Evolutionary conservation across 2,888 invertebrate species (phyloP).

Genomic region (Pollenia griseotomentosa): DNA sequence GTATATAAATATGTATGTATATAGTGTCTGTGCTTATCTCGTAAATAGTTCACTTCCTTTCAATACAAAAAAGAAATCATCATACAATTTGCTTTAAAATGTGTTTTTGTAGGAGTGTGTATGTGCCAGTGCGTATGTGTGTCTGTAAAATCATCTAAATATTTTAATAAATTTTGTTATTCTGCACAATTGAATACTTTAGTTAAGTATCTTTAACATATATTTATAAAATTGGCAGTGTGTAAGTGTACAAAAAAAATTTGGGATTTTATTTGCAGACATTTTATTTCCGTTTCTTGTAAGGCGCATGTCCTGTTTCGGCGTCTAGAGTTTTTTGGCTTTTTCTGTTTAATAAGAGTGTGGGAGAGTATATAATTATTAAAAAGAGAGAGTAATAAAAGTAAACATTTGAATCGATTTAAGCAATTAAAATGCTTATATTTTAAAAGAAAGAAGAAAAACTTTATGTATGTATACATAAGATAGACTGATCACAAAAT

Average conservation of each 20-base stretch:
- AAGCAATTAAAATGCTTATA: neutral
- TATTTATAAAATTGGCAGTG: neutral
- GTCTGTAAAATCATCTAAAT: constrained; percentile 30
- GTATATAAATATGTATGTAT: constrained; percentile 1
- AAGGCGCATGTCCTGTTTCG: constrained; percentile 68
- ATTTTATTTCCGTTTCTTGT: constrained; percentile 55
- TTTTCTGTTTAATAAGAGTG: neutral
- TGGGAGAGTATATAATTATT: neutral
- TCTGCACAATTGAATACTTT: constrained; percentile 55
- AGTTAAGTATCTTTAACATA: constrained; percentile 19
- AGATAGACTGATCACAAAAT: too few species aligned
- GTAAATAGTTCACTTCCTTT: constrained; percentile 69
- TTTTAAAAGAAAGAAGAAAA: neutral
- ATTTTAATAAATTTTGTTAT: constrained; percentile 38
- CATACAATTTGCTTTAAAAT: constrained; percentile 28
- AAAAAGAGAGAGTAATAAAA: neutral
- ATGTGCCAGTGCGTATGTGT: constrained; percentile 20
- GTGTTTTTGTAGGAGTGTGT: constrained; percentile 8
- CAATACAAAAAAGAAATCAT: constrained; percentile 41
- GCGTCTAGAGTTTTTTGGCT: constrained; percentile 34
- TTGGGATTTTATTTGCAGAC: constrained; percentile 56
- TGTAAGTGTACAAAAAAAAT: neutral
- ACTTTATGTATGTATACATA: too few species aligned
- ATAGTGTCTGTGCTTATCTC: constrained; percentile 16
- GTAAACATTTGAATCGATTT: neutral